Conservation (phyloP, 2,113 vertebrate species). For the Dinomys branickii region DNA sequence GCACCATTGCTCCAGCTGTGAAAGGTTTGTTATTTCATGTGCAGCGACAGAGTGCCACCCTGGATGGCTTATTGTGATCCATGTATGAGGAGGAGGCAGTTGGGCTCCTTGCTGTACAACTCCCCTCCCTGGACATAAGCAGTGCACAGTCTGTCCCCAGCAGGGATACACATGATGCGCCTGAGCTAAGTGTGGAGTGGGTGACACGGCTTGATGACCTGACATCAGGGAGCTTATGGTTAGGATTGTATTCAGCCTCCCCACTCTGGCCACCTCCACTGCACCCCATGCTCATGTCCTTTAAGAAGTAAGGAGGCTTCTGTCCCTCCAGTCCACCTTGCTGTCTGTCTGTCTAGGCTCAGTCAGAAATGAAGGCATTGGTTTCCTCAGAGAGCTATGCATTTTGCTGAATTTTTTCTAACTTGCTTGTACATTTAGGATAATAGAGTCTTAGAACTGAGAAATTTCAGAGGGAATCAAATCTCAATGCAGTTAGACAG, state of each 20-base stretch:
- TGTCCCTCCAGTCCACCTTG: background rate
- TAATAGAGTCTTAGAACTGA: slow-evolving; percentile 21
- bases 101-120: background rate
- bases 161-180: background rate
- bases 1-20: background rate
- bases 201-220: background rate
- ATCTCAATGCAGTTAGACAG: background rate
- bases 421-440: background rate
- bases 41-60: background rate
- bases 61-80: background rate
- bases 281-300: background rate
- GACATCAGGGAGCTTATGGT: background rate
- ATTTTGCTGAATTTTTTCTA: background rate
- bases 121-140: background rate
- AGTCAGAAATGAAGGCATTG: background rate
- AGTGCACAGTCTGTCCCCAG: background rate
- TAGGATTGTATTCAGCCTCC: background rate
- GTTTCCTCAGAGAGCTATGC: background rate
- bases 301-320: background rate
- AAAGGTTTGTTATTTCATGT: background rate
- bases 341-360: background rate
- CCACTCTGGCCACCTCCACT: background rate
- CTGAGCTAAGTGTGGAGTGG: background rate
- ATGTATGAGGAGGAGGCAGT: background rate
- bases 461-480: slow-evolving; percentile 9